Base-by-base conservation (phyloP, 2,888 invertebrate genomes). In the Drosophila testacea region DNA sequence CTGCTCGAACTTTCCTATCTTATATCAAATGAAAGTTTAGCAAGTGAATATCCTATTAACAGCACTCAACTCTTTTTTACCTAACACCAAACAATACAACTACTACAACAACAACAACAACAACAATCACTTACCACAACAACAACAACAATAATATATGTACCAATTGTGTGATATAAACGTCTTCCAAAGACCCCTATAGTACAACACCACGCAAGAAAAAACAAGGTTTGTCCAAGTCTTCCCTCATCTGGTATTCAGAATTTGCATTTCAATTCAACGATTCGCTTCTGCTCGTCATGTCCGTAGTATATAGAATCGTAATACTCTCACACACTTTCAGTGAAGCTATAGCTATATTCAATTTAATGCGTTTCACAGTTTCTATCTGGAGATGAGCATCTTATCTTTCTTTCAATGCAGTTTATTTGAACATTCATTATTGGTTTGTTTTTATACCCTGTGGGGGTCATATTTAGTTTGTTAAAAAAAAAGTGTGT, bases 201-300 rank as follows among this genome's bases (percentile, higher is more conserved):
- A 91, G 90, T 90, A 91, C 91, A 79, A 91, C 91, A 90, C 91
- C 90, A 73, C 90, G 90, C 76, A 91, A 90, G 79, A 90, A 90
- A 83, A 79, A 84, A 69, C 77, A 84, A 91, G 90, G 90, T 91
- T 91, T 91, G 90, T 91, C 81, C 62, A 71, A 39, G 81, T 69
- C 55, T 64, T 51, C 61, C 50, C 36, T 75, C 75, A 57, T 69
- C 48, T 48, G 69, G 50, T 66, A 42, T 42, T 70, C 70, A 70
- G 66, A 55, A 62, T 55, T 30, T 47, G 32, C 75, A 77, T 79
- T 41, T 44, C 41, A 67, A 57, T 56, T 46, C 38, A 51, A 59
- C 9, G 7, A 28, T 32, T 44, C 42, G 54, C 57, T 60, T 59
- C 22, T 47, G 70, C 57, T 62, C 11, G 48, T 59, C 57, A 59